A percentile compares a stretch with the other conserved stretches of the same genome.
phyloP scores from a whole-genome alignment of 2,797 vertebrate species.

The Sebastes diaconus region DNA sequence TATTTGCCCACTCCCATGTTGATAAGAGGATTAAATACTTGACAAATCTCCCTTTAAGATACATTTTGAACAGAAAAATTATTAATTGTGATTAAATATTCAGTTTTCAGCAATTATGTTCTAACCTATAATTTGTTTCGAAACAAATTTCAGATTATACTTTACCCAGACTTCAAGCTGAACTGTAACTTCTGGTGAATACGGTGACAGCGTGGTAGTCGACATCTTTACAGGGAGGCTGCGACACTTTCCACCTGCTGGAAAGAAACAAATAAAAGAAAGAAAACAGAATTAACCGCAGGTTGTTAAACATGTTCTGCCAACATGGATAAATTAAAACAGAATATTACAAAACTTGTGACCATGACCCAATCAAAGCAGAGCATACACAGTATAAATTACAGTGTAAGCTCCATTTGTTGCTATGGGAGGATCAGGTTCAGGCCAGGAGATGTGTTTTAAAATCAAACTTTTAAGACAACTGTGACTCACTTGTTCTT shows the following conservation, averaged over 20 bases:
- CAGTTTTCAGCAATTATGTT: too few relatives aligned
- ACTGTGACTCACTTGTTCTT: background rate
- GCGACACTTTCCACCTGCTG: background rate
- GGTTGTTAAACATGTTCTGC: background rate
- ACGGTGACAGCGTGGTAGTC: background rate
- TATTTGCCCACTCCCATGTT: too few relatives aligned
- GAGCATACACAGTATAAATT: too few relatives aligned
- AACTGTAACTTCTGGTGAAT: background rate
- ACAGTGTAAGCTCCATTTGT: background rate
- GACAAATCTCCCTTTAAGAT: too few relatives aligned
- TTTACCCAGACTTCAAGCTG: too few relatives aligned
- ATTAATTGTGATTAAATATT: too few relatives aligned
- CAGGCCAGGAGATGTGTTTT: background rate
- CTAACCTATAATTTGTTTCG: accelerated
- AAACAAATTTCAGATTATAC: too few relatives aligned
- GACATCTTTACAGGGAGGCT: background rate
- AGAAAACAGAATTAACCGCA: background rate
- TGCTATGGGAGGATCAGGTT: background rate
- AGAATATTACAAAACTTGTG: background rate
- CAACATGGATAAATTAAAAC: too few relatives aligned
- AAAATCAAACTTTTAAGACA: background rate
- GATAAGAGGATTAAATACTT: too few relatives aligned
- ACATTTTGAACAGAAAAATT: too few relatives aligned
- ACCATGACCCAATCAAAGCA: background rate
- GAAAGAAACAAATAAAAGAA: background rate